Conservation (phyloP, 1,140 invertebrate genomes). For the Aphelinus certus region DNA sequence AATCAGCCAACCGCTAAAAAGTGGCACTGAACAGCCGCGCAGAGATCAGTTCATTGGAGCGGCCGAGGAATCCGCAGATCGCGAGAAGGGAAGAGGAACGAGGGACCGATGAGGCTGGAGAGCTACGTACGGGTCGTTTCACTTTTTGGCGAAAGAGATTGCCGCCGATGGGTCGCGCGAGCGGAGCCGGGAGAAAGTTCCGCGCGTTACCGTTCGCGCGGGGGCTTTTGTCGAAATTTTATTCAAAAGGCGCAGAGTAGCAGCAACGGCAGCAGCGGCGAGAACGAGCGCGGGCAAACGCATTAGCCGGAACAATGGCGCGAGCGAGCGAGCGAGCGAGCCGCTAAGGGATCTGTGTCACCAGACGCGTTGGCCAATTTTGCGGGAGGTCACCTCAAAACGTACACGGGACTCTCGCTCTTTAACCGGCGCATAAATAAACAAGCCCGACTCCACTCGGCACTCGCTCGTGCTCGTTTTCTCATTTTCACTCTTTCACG, state of each 20-base stretch:
- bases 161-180: neutral
- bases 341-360: too few species aligned
- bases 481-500: too few species aligned
- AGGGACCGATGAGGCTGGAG: neutral
- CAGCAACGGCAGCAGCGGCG: neutral
- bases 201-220: too few species aligned
- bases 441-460: too few species aligned
- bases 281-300: neutral
- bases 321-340: neutral
- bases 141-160: slow-evolving; percentile 10
- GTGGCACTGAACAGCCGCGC: too few species aligned
- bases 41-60: too few species aligned
- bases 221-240: neutral
- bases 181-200: neutral
- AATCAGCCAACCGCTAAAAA: too few species aligned
- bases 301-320: slow-evolving; percentile 6
- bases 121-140: neutral
- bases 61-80: too few species aligned
- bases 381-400: neutral
- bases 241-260: neutral
- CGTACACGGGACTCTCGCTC: neutral
- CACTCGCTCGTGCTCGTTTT: too few species aligned
- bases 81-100: neutral
- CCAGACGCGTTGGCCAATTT: neutral
- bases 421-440: too few species aligned